Evolutionary conservation across 2,797 vertebrate genomes (phyloP), one percentile per base, ranked within the genome.

Genomic region (Spea hammondii): DNA sequence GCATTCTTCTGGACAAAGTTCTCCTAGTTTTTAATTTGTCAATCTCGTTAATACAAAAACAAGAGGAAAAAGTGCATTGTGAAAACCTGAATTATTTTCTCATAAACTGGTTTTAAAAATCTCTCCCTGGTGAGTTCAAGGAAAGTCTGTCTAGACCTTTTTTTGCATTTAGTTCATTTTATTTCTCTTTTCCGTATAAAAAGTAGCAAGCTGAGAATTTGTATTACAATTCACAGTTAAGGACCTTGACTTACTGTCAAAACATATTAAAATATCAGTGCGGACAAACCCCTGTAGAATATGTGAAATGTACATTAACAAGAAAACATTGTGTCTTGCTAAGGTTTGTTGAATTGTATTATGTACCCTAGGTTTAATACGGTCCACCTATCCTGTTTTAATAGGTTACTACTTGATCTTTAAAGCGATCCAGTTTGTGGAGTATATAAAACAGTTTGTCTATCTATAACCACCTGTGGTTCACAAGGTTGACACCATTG

Each of bases 121-220:
- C 65, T 90, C 88, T 91, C 91, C 90, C 90, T 84, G 51, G 74
- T 85, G 90, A 89, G 82, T 86, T 89, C 85, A 86, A 88, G 85
- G 83, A 88, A 90, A 88, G 85, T 83, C 84, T 89, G 91, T 92
- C 91, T 93, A 91, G 88, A 90, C 87, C 79, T 77, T 87, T 89
- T 89, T 72, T 79, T 83, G 88, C 86, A 84, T 88, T 88, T 72
- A 70, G 79, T 84, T 83, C 84, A 84, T 85, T 82, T 74, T 80
- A 86, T 85, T 83, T 85, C 70, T 84, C 86, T 85, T 88, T 88
- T 85, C 88, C 87, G 80, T 79, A 85, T 78, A 86, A 85, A 84
- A 88, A 88, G 87, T 84, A 88, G 89, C 91, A 89, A 90, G 89
- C 72, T 83, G 85, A 85, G 76, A 85, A 87, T 89, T 91, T 92